phyloP scores from a whole-genome alignment of 2,888 invertebrate genomes.

The Nudaria mundana region DNA sequence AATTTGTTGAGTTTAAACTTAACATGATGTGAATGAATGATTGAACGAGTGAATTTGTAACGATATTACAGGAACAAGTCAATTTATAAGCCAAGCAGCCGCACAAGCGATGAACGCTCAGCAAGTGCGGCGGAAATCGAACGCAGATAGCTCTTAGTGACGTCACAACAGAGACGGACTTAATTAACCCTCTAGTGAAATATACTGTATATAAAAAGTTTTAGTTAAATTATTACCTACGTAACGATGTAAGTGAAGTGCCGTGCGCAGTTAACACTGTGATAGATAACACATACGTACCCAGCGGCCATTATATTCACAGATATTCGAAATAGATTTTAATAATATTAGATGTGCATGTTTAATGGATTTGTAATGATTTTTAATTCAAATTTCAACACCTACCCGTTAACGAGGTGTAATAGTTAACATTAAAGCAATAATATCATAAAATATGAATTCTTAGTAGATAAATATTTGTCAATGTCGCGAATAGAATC shows the following conservation, averaged over 20 bases:
- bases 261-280: conserved; percentile 44
- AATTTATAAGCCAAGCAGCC: conserved; percentile 70
- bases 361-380: conserved; percentile 25
- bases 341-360: conserved; percentile 21
- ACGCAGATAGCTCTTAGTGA: conserved; percentile 75
- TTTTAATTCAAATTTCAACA: conserved; percentile 18
- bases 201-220: conserved; percentile 50
- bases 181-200: conserved; percentile 44
- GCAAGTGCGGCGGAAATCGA: conserved; percentile 75
- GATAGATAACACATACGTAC: conserved; percentile 41
- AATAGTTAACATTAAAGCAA: conserved; percentile 16
- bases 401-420: conserved; percentile 18
- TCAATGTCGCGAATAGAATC: conserved; percentile 18
- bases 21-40: too few relatives aligned
- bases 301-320: conserved; percentile 34
- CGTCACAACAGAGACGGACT: conserved; percentile 6
- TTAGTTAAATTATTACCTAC: conserved; percentile 48
- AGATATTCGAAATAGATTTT: conserved; percentile 33
- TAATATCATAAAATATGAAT: conserved; percentile 19
- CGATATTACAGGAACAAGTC: conserved; percentile 60
- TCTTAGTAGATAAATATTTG: conserved; percentile 24
- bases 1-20: too few relatives aligned
- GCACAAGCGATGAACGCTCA: conserved; percentile 66
- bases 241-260: conserved; percentile 33
- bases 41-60: too few relatives aligned